phyloP scores from a whole-genome alignment of 2,888 invertebrate species.

The Acanthoscelides obtectus region DNA sequence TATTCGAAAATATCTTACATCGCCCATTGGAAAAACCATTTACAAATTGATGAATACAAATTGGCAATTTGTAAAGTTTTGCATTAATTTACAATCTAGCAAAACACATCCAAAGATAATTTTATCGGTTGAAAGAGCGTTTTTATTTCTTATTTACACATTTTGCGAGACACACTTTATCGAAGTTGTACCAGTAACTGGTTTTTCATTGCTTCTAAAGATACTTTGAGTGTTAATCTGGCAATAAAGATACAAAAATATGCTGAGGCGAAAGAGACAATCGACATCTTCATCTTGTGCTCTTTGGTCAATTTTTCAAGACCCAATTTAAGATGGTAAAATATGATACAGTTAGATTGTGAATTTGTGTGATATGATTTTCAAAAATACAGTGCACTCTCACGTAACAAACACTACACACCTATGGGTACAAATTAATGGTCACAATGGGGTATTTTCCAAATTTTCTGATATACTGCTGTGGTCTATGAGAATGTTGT shows the following conservation, averaged over 20 bases:
- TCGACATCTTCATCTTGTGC: neutral
- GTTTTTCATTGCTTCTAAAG: neutral
- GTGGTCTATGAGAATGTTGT: too few relatives aligned
- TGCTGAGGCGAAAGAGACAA: neutral
- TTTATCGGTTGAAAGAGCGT: neutral
- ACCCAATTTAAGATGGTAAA: too few relatives aligned
- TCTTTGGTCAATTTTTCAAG: neutral
- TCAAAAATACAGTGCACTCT: too few relatives aligned
- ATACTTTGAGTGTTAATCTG: neutral
- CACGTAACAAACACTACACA: too few relatives aligned
- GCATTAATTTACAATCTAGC: neutral
- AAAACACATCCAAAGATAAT: neutral
- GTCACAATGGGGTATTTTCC: too few relatives aligned
- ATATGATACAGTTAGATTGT: too few relatives aligned
- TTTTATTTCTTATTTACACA: neutral
- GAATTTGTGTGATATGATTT: too few relatives aligned
- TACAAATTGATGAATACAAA: neutral
- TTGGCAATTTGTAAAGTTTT: neutral
- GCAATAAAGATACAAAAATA: neutral
- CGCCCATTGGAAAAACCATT: too few relatives aligned
- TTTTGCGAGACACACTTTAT: neutral
- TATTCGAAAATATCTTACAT: too few relatives aligned
- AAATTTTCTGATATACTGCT: too few relatives aligned
- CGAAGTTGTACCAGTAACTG: neutral
- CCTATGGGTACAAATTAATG: too few relatives aligned